A percentile compares a stretch with the other conserved stretches of the same genome.
These are phyloP conservation scores for Dendrolimus houi DNA, from an alignment of 2,888 invertebrate genomes.

Conservation along the genomic window DNA sequence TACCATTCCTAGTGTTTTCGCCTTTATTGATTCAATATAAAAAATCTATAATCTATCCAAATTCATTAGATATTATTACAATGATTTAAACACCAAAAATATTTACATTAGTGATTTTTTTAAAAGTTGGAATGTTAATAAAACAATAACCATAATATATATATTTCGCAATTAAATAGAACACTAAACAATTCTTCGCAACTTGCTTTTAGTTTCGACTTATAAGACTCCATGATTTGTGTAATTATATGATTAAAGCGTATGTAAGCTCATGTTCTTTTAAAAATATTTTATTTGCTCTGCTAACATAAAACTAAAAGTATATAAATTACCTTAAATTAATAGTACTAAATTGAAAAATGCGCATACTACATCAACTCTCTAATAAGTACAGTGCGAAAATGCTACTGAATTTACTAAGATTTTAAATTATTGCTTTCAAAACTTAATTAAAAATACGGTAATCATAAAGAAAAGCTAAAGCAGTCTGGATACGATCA, in stretches of 20 bases:
- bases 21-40: neutral
- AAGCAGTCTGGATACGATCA: no score
- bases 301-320: constrained; percentile 42
- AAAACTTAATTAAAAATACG: no score
- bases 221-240: constrained; percentile 3
- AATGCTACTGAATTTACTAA: constrained; percentile 11
- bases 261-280: constrained; percentile 54
- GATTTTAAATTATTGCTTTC: neutral
- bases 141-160: neutral
- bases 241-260: constrained; percentile 36
- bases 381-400: constrained; percentile 24
- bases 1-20: neutral
- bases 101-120: neutral
- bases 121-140: neutral
- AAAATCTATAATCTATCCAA: neutral
- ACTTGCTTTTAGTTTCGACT: neutral
- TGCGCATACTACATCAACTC: constrained; percentile 20
- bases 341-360: constrained; percentile 18
- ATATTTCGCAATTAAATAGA: neutral
- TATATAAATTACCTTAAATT: constrained; percentile 8
- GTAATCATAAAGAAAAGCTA: no score
- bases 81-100: neutral
- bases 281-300: constrained; percentile 24
- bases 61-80: neutral
- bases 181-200: neutral